These are phyloP conservation scores for Luehdorfia chinensis DNA, from an alignment of 1,140 invertebrate genomes.

Conservation along the genomic window DNA sequence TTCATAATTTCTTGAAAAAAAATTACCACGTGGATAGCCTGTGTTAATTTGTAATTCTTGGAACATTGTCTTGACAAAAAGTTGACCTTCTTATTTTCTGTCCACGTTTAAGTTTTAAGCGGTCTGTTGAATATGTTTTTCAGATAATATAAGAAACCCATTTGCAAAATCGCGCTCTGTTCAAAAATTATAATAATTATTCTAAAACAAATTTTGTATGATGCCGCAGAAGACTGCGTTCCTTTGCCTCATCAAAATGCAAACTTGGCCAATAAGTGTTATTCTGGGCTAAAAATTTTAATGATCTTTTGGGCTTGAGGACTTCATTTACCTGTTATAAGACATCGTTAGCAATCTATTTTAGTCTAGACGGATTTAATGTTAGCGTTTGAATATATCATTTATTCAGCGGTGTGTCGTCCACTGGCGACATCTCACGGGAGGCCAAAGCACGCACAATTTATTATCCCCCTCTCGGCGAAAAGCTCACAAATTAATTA, in stretches of 20 bases:
- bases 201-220: too few species aligned
- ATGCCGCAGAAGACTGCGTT: too few species aligned
- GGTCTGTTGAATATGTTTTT: too few species aligned
- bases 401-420: slow-evolving; percentile 59
- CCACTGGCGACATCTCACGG: slow-evolving; percentile 67
- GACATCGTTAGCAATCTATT: slow-evolving; percentile 69
- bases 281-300: too few species aligned
- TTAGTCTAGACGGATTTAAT: slow-evolving; percentile 63
- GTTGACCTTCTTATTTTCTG: background rate
- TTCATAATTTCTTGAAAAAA: slow-evolving; percentile 13
- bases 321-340: slow-evolving; percentile 71
- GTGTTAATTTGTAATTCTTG: slow-evolving; percentile 12
- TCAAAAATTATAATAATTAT: too few species aligned
- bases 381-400: slow-evolving; percentile 67
- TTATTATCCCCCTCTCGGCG: slow-evolving; percentile 61
- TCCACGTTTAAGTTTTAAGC: too few species aligned
- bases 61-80: slow-evolving; percentile 5
- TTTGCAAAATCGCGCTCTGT: too few species aligned
- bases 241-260: too few species aligned
- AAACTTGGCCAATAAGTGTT: too few species aligned
- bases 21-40: background rate
- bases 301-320: slow-evolving; percentile 37
- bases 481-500: slow-evolving; percentile 67
- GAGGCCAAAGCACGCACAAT: slow-evolving; percentile 65
- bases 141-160: too few species aligned